Base-by-base conservation (phyloP, 2,797 vertebrate species). In the Sebastes vulpes region DNA sequence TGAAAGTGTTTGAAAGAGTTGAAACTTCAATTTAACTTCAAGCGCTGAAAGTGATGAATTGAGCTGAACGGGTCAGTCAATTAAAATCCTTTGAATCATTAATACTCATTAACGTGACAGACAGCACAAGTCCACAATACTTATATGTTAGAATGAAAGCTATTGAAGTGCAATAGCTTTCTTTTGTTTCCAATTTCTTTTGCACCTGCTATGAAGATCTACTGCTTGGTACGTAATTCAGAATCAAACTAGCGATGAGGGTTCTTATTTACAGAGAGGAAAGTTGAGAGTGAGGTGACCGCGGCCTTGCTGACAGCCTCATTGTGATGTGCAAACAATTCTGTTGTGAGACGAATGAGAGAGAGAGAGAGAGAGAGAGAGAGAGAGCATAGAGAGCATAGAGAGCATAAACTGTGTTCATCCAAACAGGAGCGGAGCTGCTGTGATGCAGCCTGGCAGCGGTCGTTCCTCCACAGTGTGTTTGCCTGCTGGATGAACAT, bases 401-500 rank as follows among this genome's bases (percentile, higher is more conserved):
- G 46, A 48, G 46, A 77, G 23, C 35, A 48, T 35, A 57, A 70
- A 18, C 65, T 38, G 52, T 54, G 68, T 61, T 79, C 65, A 73
- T 77, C 75, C 80, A 42, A 48, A 76, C 70, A 52, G 69, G 50
- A 81, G 69, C 59, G 3, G 72, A 3, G 64, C 73, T 20, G 65
- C 74, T 66, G 78, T 20, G 76, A 52, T 58, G 79, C 75, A 26
- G 75, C 38, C 79, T 69, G 88, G 66, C 67, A 65, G 71, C 68
- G 16, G 75, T 48, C 6, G 35, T 9, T 72, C 46, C 69, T 81
- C 57, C 53, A 10, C 75, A 59, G 61, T 7, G 53, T n/a, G 71
- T 5, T 1, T 11, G 75, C 75, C 83, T 71, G 78, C 84, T 73
- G 82, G 69, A 83, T 28, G 50, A 70, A 84, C 85, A 85, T 72